Base-by-base conservation (phyloP, 23 tunicate species). In the Diplosoma virens region DNA sequence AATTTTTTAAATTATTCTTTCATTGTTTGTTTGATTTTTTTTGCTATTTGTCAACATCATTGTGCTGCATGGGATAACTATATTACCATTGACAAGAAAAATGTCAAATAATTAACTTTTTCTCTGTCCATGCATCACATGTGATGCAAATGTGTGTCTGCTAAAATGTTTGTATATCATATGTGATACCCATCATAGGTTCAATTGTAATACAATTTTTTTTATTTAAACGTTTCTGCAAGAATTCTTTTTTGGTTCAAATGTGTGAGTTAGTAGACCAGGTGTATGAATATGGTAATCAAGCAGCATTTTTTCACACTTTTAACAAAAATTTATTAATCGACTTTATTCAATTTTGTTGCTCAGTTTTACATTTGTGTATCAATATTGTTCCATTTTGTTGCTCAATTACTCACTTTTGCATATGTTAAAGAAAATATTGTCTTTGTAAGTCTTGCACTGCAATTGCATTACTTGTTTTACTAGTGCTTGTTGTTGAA, bases 401-500 rank as follows among this genome's bases (percentile, higher is more conserved):
- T 9, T 18, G 23, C 22, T 11, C 23, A 4, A 55, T 55, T 11
- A n/a, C 23, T 17, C 61, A 55, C 61, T 9, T 55, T 17, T 55
- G 61, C 22, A 9, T 55, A 55, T 55, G 63, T 25, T 55, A 55
- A 55, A 55, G 21, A 55, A 55, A 55, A 55, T 55, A 55, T n/a
- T n/a, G n/a, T n/a, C n/a, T n/a, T n/a, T n/a, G n/a, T n/a, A n/a
- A n/a, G 63, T 55, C 24, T 55, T 55, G 21, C 24, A 16, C 63
- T 4, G 24, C 6, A 55, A 61, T 29, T 61, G 69, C 69, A 29
- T 27, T 61, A 61, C 35, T 26, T 11, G 28, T 27, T 27, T 61
- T 35, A 61, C 35, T 61, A 29, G 30, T 61, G 35, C 69, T 61
- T 61, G 69, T 61, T 35, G 35, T 61, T 61, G 69, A 61, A 61